Evolutionary conservation across 2,797 vertebrate genomes (phyloP).

Genomic region (Pipistrellus kuhlii): DNA sequence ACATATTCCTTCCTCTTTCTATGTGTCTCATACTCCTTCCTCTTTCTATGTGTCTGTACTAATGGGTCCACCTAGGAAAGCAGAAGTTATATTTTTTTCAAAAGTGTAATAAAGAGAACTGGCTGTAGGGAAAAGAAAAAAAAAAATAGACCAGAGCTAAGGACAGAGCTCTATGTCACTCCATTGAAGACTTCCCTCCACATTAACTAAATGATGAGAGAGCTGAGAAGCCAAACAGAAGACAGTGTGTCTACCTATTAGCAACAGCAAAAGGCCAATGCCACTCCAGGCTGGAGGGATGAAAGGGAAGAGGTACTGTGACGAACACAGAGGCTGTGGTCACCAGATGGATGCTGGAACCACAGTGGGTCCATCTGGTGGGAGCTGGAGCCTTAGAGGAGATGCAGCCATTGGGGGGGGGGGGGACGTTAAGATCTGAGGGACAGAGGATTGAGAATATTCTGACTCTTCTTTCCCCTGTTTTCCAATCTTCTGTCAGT

Average conservation of each 20-base stretch:
- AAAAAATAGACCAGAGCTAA: too few species aligned
- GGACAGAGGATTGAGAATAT: not conserved
- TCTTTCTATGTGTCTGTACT: not conserved
- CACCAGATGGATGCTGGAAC: not conserved
- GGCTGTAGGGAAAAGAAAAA: not conserved
- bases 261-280: not conserved
- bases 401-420: not conserved
- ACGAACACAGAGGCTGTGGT: not conserved
- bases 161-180: too few species aligned
- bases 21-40: not conserved
- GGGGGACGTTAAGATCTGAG: not conserved
- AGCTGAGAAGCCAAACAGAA: not conserved
- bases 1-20: not conserved
- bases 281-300: not conserved
- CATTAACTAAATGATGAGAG: not conserved
- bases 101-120: not conserved
- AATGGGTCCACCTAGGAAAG: not conserved
- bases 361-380: not conserved
- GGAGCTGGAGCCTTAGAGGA: not conserved
- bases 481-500: not conserved
- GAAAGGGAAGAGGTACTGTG: not conserved
- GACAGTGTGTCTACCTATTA: not conserved
- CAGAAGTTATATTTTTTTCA: slow-evolving; percentile 22
- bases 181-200: too few species aligned
- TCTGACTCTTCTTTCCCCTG: not conserved